A percentile compares a stretch with the other conserved stretches of the same genome.
Conservation (phyloP, 2,888 invertebrate species). For the Germaria angustata region DNA sequence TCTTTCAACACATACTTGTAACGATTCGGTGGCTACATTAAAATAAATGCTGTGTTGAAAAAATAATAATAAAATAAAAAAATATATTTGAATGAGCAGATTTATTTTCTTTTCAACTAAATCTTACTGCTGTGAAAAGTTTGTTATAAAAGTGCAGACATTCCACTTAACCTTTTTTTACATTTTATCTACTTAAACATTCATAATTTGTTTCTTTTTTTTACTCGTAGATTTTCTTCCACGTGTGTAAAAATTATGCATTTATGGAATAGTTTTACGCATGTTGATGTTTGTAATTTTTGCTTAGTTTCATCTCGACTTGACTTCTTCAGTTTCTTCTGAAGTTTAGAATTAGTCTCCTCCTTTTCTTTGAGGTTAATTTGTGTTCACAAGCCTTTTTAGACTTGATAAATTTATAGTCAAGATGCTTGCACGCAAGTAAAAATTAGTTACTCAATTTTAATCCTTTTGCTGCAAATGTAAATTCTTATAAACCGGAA, state of each 20-base stretch:
- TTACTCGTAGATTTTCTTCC: background rate
- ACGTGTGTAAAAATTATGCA: slow-evolving; percentile 53
- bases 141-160: slow-evolving; percentile 47
- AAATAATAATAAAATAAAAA: background rate
- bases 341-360: background rate
- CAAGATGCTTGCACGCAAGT: background rate
- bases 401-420: slow-evolving; percentile 21
- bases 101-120: slow-evolving; percentile 4
- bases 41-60: slow-evolving; percentile 51
- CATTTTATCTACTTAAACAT: slow-evolving; percentile 36
- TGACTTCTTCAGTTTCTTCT: background rate
- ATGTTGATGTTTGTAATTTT: background rate
- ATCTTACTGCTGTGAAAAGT: background rate
- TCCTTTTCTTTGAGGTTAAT: slow-evolving; percentile 1
- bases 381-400: slow-evolving; percentile 20
- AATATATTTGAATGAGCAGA: slow-evolving; percentile 5
- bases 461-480: slow-evolving; percentile 19
- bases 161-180: slow-evolving; percentile 46
- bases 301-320: background rate
- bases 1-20: slow-evolving; percentile 31
- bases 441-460: slow-evolving; percentile 20
- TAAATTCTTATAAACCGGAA: background rate
- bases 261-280: slow-evolving; percentile 59
- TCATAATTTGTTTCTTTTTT: slow-evolving; percentile 46
- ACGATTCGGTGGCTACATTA: slow-evolving; percentile 43